These are phyloP conservation scores for Melanogrammus aeglefinus DNA, from an alignment of 2,797 vertebrate species.

Conservation along the genomic window DNA sequence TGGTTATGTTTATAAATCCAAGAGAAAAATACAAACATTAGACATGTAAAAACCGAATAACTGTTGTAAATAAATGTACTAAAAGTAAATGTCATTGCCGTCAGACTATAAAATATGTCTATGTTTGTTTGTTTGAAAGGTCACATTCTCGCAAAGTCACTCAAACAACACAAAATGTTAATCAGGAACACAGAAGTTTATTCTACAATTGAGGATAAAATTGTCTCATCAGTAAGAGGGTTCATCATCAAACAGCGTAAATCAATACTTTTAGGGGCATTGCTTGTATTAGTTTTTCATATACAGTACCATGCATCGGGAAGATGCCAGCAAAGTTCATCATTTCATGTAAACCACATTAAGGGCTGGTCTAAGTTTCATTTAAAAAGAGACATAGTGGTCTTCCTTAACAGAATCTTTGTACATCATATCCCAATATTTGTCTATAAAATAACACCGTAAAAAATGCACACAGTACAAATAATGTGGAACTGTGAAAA, in stretches of 20 bases:
- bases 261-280: slow-evolving; percentile 89
- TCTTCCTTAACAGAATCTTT: slow-evolving; percentile 89
- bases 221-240: slow-evolving; percentile 86
- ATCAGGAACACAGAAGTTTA: slow-evolving; percentile 96
- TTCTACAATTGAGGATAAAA: slow-evolving; percentile 96
- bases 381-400: slow-evolving; percentile 80
- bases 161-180: slow-evolving; percentile 72
- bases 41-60: not conserved
- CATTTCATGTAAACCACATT: slow-evolving; percentile 90
- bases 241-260: slow-evolving; percentile 91
- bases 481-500: slow-evolving; percentile 94
- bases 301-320: slow-evolving; percentile 86
- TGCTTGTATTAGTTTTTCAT: slow-evolving; percentile 80
- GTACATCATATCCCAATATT: slow-evolving; percentile 63
- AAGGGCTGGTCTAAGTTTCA: slow-evolving; percentile 87
- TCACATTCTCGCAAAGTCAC: slow-evolving; percentile 36
- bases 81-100: not conserved
- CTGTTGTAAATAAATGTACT: not conserved
- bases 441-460: slow-evolving; percentile 99
- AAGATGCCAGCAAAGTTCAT: slow-evolving; percentile 84
- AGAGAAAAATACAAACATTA: not conserved
- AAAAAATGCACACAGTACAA: slow-evolving; percentile 99
- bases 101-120: not conserved
- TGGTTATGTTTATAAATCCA: not conserved
- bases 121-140: not conserved